Percentiles rank a stretch among this genome's conserved stretches.
These are phyloP conservation scores for Abramis brama DNA, from an alignment of 2,113 vertebrate species.

Conservation along the genomic window DNA sequence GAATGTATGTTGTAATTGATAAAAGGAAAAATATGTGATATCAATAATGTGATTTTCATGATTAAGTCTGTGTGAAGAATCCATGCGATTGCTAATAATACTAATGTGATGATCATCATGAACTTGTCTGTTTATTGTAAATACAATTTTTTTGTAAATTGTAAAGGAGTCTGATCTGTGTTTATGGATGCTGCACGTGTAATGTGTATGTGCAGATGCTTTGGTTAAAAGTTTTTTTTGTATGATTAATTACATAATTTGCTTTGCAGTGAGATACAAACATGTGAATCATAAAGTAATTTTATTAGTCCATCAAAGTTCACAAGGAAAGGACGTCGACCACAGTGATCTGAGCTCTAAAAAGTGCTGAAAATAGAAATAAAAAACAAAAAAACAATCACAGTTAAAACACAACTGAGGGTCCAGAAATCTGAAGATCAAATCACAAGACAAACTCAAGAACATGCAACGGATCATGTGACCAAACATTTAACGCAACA, in stretches of 20 bases:
- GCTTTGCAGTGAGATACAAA: background rate
- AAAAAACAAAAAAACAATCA: background rate
- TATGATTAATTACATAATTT: background rate
- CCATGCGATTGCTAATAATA: background rate
- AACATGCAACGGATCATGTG: background rate
- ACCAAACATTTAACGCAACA: background rate
- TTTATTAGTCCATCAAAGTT: slow-evolving; percentile 68
- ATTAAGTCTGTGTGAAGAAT: background rate
- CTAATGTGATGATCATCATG: background rate
- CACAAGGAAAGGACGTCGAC: slow-evolving; percentile 53
- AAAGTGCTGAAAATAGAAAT: slow-evolving; percentile 31
- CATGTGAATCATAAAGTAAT: slow-evolving; percentile 58
- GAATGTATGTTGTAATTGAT: background rate
- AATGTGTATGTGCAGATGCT: background rate
- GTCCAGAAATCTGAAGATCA: slow-evolving; percentile 48
- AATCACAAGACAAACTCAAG: background rate
- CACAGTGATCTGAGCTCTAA: slow-evolving; percentile 57
- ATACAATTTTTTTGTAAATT: background rate
- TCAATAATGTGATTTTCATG: background rate
- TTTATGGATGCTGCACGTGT: background rate
- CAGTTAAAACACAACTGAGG: slow-evolving; percentile 54
- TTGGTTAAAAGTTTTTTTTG: background rate
- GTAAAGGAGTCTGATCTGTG: background rate
- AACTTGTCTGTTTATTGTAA: background rate
- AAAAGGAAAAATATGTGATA: background rate